phyloP scores from a whole-genome alignment of 2,888 invertebrate species.

The Stenurella melanura region DNA sequence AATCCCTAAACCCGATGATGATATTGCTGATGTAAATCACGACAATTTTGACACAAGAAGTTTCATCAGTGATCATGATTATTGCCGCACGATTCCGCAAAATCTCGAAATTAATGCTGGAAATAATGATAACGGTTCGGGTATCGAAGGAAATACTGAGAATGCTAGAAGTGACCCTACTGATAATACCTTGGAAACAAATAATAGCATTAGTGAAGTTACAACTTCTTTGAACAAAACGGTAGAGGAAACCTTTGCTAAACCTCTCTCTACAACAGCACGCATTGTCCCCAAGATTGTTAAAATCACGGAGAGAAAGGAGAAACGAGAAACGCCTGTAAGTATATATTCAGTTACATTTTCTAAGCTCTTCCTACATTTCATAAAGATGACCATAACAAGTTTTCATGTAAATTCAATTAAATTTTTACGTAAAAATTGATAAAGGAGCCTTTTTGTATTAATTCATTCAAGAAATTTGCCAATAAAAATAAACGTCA shows the following conservation, averaged over 20 bases:
- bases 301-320: not conserved
- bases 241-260: not conserved
- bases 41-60: conserved; percentile 49
- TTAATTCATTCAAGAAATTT: no score
- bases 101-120: not conserved
- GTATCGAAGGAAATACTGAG: not conserved
- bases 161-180: not conserved
- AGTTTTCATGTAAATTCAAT: no score
- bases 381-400: no score
- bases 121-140: not conserved
- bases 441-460: no score
- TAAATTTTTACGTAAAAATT: no score
- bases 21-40: conserved; percentile 14
- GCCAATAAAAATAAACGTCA: no score
- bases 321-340: conserved; percentile 40
- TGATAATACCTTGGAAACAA: not conserved
- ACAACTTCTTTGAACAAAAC: not conserved
- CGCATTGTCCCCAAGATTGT: conserved; percentile 5
- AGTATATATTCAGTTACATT: conserved; percentile 17
- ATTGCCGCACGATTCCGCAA: conserved; percentile 31
- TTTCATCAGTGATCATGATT: conserved; percentile 51
- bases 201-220: not conserved
- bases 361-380: not conserved
- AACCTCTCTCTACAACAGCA: not conserved
- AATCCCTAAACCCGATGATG: not conserved